Evolutionary conservation across 2,888 invertebrate species (phyloP).

Genomic region (Athalia cordata): DNA sequence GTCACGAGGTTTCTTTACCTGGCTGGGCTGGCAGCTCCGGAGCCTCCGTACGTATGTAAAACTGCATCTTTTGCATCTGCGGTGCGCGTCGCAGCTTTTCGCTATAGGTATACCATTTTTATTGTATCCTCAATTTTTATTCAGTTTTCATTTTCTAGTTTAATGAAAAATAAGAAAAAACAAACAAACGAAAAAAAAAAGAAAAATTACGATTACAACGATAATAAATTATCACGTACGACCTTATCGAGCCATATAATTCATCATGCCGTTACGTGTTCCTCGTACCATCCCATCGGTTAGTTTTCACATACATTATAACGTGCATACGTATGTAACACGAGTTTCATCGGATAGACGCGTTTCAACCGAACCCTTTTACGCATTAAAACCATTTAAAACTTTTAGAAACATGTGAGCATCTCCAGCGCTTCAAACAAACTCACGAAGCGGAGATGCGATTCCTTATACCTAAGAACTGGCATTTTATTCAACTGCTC

Average conservation of each 20-base stretch:
- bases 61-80: constrained; percentile 28
- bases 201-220: constrained; percentile 62
- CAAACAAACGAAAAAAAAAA: not conserved
- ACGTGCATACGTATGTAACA: constrained; percentile 33
- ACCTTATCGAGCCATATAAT: constrained; percentile 71
- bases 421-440: constrained; percentile 11
- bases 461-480: not conserved
- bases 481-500: too few species aligned
- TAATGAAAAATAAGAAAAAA: not conserved
- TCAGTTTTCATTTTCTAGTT: not conserved
- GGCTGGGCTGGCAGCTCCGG: too few species aligned
- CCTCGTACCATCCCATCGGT: constrained; percentile 46
- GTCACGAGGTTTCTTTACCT: too few species aligned
- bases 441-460: constrained; percentile 29
- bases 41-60: not conserved
- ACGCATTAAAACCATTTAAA: constrained; percentile 67
- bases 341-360: constrained; percentile 34
- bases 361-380: constrained; percentile 51
- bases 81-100: constrained; percentile 44
- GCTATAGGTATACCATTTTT: too few species aligned
- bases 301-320: constrained; percentile 48
- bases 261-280: constrained; percentile 68
- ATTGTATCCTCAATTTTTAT: not conserved
- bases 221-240: constrained; percentile 71
- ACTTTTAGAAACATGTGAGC: constrained; percentile 39